Base-by-base conservation (phyloP, 2,113 vertebrate genomes). In the Ailuropoda melanoleuca region DNA sequence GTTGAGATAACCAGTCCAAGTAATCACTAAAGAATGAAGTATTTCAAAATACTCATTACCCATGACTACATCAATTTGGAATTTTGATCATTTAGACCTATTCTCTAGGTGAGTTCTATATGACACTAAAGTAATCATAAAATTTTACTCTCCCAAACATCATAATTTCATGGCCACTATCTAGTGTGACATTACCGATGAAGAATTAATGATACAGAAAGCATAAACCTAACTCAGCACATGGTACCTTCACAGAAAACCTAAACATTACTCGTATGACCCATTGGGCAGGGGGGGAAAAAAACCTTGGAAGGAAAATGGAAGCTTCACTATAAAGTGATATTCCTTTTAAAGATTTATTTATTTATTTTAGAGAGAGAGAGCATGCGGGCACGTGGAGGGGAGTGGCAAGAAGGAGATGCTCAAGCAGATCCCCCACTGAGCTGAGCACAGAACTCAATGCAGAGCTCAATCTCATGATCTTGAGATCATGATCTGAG, bases 41-140 rank as follows among this genome's bases (percentile, higher is more conserved):
- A 86, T 37, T 94, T 97, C 13, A 50, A 81, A 94, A 93, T 95
- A 50, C 24, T 87, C 91, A 96, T 83, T 88, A 77, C 37, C 46
- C 55, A 64, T 84, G 34, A 64, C 34, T 75, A 62, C 2, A 46
- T 80, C 82, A 66, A 82, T 86, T 97, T 72, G 3, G 18, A 90
- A 77, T 91, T 87, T 56, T 72, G 39, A 95, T 66, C 50, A 90
- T 88, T 39, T 96, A 81, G 58, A 66, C n/a, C 14, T 92, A 86
- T 68, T 81, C 58, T 77, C 13, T 87, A 46, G 60, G 15, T 72
- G 81, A 93, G 46, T 87, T 86, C 24, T n/a, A 43, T 39, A 86
- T 48, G 24, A 87, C 14, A 13, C 24, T 68, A 66, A 88, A 81
- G 19, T 46, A 50, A 81, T 92, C 34, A 92, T 50, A 62, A 90